A percentile compares a stretch with the other conserved stretches of the same genome.
phyloP scores from a whole-genome alignment of 2,113 vertebrate genomes.

The Ammospiza nelsoni region DNA sequence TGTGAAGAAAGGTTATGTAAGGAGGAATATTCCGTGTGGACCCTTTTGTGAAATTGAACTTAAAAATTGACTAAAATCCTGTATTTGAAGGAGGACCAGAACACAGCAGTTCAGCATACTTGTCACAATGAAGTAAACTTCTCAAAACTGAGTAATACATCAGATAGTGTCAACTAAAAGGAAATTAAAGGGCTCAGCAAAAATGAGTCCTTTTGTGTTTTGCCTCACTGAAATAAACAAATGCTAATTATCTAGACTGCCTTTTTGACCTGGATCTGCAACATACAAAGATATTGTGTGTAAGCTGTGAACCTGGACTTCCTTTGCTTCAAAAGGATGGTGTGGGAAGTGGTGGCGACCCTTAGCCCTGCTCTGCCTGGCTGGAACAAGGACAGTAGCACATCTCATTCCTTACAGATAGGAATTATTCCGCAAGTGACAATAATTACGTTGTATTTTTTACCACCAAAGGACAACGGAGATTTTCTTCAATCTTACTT shows the following conservation, averaged over 20 bases:
- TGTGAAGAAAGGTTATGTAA: neutral
- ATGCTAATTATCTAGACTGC: neutral
- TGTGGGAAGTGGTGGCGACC: neutral
- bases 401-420: neutral
- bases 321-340: neutral
- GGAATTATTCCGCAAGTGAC: neutral
- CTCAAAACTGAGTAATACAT: neutral
- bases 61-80: neutral
- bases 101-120: neutral
- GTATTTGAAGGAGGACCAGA: neutral
- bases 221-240: neutral
- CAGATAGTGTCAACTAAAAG: neutral
- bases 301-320: neutral
- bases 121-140: neutral
- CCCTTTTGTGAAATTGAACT: neutral
- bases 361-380: neutral
- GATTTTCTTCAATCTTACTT: neutral
- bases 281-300: accelerated
- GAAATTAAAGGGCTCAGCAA: neutral
- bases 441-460: neutral
- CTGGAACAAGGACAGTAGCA: neutral
- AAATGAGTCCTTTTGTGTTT: neutral
- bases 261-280: neutral
- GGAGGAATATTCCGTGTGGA: neutral
- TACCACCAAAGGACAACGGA: neutral